A percentile compares a stretch with the other conserved stretches of the same genome.
Evolutionary conservation across 2,113 vertebrate species (phyloP).

Genomic region (Aspiorhynchus laticeps): DNA sequence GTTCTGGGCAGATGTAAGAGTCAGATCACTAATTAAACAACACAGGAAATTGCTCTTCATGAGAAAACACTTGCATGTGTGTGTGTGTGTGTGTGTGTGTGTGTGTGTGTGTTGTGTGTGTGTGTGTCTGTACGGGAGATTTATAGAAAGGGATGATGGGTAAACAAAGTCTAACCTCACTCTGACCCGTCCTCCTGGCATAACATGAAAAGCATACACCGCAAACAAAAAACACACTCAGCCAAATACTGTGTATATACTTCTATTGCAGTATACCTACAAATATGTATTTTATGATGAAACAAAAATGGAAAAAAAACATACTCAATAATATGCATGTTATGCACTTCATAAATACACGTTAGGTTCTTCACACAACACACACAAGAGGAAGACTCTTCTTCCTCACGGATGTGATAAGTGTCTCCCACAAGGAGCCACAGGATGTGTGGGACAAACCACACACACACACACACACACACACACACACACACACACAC

Average conservation of each 20-base stretch:
- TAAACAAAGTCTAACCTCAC: slow-evolving; percentile 26
- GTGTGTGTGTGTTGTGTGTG: not conserved
- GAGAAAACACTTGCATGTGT: slow-evolving; percentile 19
- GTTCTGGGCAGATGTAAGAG: not conserved
- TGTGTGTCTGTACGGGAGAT: slow-evolving; percentile 20
- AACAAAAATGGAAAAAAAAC: not conserved
- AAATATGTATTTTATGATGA: not conserved
- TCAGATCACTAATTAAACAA: slow-evolving; percentile 21
- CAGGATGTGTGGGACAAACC: slow-evolving; percentile 18
- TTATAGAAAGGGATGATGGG: slow-evolving; percentile 29
- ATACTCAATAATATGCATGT: not conserved
- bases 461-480: not conserved
- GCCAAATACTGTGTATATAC: no score
- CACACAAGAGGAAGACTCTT: slow-evolving; percentile 12
- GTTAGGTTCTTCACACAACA: not conserved
- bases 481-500: not conserved
- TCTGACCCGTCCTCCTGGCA: slow-evolving; percentile 30
- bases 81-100: no score
- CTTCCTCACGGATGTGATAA: slow-evolving; percentile 33
- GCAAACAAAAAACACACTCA: not conserved
- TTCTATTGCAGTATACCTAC: not conserved
- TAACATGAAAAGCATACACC: slow-evolving; percentile 8
- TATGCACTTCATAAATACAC: not conserved
- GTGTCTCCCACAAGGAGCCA: slow-evolving; percentile 5
- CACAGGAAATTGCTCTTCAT: not conserved